Base-by-base conservation (phyloP, 2,797 vertebrate species). In the Euphonia xanthogaster region DNA sequence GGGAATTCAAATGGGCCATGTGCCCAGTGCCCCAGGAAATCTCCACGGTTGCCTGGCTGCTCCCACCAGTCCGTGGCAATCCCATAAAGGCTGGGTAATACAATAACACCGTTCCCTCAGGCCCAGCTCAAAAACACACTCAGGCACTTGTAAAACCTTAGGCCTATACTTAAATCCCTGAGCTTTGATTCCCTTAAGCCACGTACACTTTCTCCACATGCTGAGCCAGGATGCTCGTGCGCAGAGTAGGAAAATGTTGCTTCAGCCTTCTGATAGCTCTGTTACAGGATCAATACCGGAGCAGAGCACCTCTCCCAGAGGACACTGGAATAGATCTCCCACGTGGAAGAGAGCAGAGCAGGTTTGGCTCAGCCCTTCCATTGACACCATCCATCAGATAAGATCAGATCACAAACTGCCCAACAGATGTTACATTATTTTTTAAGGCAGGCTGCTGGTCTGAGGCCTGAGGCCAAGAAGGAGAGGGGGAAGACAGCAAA, bases 371-470 rank as follows among this genome's bases (percentile, higher is more conserved):
- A 72, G 75, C 33, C 83, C 50, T 65, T 61, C 80, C 44, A 24
- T 65, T 86, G 65, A 40, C 80, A 81, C 1, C 7, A 74, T 68
- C 61, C 83, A 65, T 71, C 74, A 54, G n/a, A 10, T 73, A 86
- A 94, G 77, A 87, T 74, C 90, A 90, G 91, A 79, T 42, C 54
- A 18, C 86, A 96, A 65, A 88, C 71, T 78, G 78, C 86, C 88
- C 11, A 78, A 48, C 23, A 31, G 91, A 91, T 54, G 47, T 73
- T 92, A 50, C 83, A 89, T 96, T 94, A 96, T 97, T 96, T 93
- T 77, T 97, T 86, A 80, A 58, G 88, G 66, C 35, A 88, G 68
- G 72, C 77, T 93, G 93, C 91, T 30, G 63, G 96, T 98, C 97
- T 98, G 97, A 94, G 98, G 68, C 28, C 3, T 30, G 31, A 45